Base-by-base conservation (phyloP, 2,113 vertebrate species). In the Lepidiolamprologus cunningtoni region DNA sequence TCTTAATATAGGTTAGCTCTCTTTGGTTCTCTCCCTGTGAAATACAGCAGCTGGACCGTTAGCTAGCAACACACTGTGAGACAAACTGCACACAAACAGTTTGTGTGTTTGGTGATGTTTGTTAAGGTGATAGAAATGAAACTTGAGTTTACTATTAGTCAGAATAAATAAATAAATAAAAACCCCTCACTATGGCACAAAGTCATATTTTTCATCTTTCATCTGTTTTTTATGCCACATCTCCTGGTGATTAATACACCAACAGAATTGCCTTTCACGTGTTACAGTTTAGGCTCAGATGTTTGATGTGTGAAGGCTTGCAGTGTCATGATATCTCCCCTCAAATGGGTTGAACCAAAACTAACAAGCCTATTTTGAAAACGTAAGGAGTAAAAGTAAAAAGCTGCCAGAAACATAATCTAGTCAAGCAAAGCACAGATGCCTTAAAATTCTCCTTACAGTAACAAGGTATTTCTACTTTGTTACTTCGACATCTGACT, bases 61-160 rank as follows among this genome's bases (percentile, higher is more conserved):
- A 31, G 26, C 26, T 58, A 58, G 26, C 57, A 58, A 9, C 57
- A 58, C 57, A 58, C 57, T 17, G 5, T 58, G 5, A 9, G 14
- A 17, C 8, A 31, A 58, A 58, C 55, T 58, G 55, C 55, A 31
- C 14, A 58, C 55, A 28, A 28, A 58, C 55, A 17, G 14, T 31
- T 17, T 58, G 55, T 17, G 57, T 58, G 57, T 58, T 58, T 58
- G 57, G 13, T 58, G 57, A 58, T 58, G 26, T 58, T 58, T 58
- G 26, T 31, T 58, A 1, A 58, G 5, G 26, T 58, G 26, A 63
- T 11, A 33, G 58, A 63, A 63, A 33, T 33, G 0, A 4, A 63
- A 33, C 2, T 19, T 61, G 57, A 61, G 5, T 61, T 33, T 61
- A 33, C 16, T 63, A 33, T 33, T 63, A 19, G 0, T 63, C 58